Conservation (phyloP, 2,113 vertebrate genomes). For the Arizona elegans region DNA sequence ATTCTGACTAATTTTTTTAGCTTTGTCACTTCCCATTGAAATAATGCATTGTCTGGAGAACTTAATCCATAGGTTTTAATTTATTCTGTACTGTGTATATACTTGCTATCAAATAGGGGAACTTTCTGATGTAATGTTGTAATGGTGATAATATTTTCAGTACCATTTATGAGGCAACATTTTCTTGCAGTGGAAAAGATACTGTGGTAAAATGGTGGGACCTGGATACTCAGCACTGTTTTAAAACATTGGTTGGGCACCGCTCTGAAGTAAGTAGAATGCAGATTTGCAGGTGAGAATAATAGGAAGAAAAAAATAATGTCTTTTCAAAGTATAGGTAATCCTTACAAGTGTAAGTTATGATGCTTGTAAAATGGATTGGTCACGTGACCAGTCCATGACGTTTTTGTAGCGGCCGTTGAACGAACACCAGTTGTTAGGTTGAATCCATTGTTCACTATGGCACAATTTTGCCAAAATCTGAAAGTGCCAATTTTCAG, state of each 20-base stretch:
- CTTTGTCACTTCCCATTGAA: neutral
- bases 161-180: neutral
- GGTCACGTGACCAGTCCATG: neutral
- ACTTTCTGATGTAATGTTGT: neutral
- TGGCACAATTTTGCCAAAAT: neutral
- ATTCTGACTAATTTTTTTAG: neutral
- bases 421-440: neutral
- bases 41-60: neutral
- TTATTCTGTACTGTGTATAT: neutral
- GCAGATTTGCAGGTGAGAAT: neutral
- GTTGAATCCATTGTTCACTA: neutral
- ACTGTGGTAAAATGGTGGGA: conserved; percentile 98
- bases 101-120: neutral
- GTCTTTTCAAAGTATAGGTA: neutral
- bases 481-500: neutral
- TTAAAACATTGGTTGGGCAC: conserved; percentile 94
- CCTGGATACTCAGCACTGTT: conserved; percentile 94
- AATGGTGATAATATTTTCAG: neutral
- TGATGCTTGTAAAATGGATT: neutral
- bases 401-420: neutral
- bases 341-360: neutral
- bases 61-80: neutral
- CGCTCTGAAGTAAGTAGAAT: conserved; percentile 81
- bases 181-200: conserved; percentile 85
- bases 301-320: neutral